Percentiles rank a stretch among this genome's conserved stretches.
Evolutionary conservation across 2,797 vertebrate species (phyloP).

Genomic region (Aplochiton taeniatus): DNA sequence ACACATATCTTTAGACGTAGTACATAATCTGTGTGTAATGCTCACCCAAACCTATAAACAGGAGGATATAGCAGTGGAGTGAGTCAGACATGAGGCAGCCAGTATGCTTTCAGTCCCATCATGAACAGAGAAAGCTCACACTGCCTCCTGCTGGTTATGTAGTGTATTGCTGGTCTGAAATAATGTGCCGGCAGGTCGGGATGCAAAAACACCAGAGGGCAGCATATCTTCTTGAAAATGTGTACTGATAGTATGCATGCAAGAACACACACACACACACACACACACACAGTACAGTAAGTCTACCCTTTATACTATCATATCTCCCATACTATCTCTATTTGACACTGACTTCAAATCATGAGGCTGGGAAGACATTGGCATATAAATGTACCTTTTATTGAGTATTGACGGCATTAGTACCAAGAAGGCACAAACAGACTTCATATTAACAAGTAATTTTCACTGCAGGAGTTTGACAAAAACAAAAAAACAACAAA

Average conservation of each 20-base stretch:
- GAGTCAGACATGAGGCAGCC: too few relatives aligned
- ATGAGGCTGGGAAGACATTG: slow-evolving; percentile 39
- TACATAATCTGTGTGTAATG: too few relatives aligned
- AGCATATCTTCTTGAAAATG: not conserved
- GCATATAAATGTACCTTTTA: slow-evolving; percentile 88
- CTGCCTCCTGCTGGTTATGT: not conserved
- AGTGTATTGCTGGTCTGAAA: too few relatives aligned
- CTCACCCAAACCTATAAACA: too few relatives aligned
- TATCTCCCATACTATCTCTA: too few relatives aligned
- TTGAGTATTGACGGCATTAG: slow-evolving; percentile 81
- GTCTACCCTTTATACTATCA: too few relatives aligned
- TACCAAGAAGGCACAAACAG: slow-evolving; percentile 85
- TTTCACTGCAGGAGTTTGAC: slow-evolving; percentile 57
- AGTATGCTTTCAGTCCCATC: not conserved
- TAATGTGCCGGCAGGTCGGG: too few relatives aligned
- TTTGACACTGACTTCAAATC: not conserved
- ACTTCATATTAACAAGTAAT: slow-evolving; percentile 78
- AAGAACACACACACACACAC: too few relatives aligned
- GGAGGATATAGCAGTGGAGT: too few relatives aligned
- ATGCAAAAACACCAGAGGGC: slow-evolving; percentile 8
- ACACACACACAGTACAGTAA: too few relatives aligned
- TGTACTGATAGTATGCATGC: too few relatives aligned
- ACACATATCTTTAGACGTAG: too few relatives aligned
- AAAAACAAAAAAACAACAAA: slow-evolving; percentile 44
- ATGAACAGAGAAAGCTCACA: not conserved